phyloP scores from a whole-genome alignment of 1,140 invertebrate species.

The Brachionus rubens region DNA sequence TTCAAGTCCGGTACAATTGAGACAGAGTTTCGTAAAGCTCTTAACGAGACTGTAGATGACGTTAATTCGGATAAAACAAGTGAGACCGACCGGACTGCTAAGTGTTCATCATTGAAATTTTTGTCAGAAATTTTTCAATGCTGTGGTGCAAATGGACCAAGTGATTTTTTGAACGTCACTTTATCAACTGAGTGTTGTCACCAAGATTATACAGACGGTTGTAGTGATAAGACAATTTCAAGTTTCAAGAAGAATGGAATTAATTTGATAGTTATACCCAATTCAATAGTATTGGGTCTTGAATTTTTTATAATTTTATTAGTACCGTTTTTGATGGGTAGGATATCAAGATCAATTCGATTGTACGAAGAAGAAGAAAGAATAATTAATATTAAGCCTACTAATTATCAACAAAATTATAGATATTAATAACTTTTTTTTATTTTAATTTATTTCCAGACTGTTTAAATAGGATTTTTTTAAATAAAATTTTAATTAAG shows the following conservation, averaged over 20 bases:
- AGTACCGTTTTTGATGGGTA: conserved; percentile 43
- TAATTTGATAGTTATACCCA: conserved; percentile 34
- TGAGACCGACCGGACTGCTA: background rate
- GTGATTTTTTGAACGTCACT: conserved; percentile 10
- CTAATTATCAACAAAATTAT: conserved; percentile 26
- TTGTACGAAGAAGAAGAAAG: conserved; percentile 26
- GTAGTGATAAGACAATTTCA: conserved; percentile 25
- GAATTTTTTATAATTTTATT: conserved; percentile 39
- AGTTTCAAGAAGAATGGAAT: conserved; percentile 16
- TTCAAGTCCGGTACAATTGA: conserved; percentile 28
- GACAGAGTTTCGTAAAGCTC: conserved; percentile 18
- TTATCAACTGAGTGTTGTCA: conserved; percentile 11
- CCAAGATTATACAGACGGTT: background rate
- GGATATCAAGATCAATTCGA: conserved; percentile 26
- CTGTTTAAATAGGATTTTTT: too few species aligned
- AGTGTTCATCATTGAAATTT: conserved; percentile 4
- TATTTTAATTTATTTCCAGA: background rate
- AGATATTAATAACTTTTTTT: conserved; percentile 15
- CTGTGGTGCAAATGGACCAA: conserved; percentile 39
- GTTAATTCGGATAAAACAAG: conserved; percentile 12
- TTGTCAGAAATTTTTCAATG: conserved; percentile 36
- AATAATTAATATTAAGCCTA: conserved; percentile 33
- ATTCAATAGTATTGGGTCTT: conserved; percentile 18
- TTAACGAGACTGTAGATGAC: conserved; percentile 13
- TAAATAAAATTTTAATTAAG: too few species aligned